Evolutionary conservation across 1,140 invertebrate genomes (phyloP).

Genomic region (Aphidius ervi): DNA sequence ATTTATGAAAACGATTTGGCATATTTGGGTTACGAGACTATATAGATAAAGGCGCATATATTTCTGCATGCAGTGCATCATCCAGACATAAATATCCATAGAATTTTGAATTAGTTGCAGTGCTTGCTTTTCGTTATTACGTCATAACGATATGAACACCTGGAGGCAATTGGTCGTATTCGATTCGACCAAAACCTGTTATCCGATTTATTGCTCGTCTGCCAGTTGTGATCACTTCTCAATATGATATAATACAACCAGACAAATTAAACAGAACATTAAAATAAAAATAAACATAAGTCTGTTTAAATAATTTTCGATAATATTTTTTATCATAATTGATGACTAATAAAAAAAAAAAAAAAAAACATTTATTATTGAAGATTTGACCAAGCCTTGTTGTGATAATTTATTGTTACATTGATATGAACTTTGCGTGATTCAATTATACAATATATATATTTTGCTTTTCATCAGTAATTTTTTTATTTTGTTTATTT

Average conservation of each 20-base stretch:
- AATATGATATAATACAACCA: constrained; percentile 18
- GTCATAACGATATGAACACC: constrained; percentile 40
- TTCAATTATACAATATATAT: constrained; percentile 21
- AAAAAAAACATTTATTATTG: not conserved
- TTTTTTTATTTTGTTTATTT: not conserved
- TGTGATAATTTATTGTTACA: too few species aligned
- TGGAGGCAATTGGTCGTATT: constrained; percentile 37
- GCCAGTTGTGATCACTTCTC: constrained; percentile 11
- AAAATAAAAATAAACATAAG: too few species aligned
- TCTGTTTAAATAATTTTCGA: too few species aligned
- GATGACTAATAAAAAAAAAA: constrained; percentile 3
- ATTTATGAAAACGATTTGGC: constrained; percentile 15
- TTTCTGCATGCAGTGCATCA: not conserved
- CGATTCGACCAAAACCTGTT: constrained; percentile 33
- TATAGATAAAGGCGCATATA: constrained; percentile 4
- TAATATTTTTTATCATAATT: too few species aligned
- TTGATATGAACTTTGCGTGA: constrained; percentile 12
- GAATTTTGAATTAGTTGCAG: constrained; percentile 35
- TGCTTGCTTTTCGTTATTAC: constrained; percentile 39
- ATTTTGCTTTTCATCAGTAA: not conserved
- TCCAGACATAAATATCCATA: constrained; percentile 7
- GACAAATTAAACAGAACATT: constrained; percentile 16
- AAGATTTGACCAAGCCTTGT: too few species aligned
- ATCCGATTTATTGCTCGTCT: constrained; percentile 39
- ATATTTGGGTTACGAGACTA: constrained; percentile 14